Percentiles rank a stretch among this genome's conserved stretches.
Conservation (phyloP, 2,888 invertebrate species). For the Nomada fucata region DNA sequence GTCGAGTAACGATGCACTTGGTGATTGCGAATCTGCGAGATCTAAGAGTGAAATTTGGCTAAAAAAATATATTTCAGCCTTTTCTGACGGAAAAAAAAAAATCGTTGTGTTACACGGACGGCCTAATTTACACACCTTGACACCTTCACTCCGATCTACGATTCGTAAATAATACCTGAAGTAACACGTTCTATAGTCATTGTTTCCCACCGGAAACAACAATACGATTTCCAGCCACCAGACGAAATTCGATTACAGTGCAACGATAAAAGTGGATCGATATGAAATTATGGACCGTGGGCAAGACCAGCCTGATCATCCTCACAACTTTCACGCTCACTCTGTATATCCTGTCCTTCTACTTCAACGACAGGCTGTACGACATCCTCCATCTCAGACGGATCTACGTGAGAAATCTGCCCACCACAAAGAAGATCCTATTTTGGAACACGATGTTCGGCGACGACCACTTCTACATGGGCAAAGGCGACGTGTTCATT, state of each 20-base stretch:
- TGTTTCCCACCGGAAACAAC: not conserved
- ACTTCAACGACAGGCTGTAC: conserved; percentile 49
- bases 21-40: not conserved
- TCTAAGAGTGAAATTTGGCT: not conserved
- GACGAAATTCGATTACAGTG: not conserved
- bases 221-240: not conserved
- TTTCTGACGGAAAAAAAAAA: no score
- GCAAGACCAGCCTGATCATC: conserved; percentile 39
- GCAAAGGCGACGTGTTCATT: conserved; percentile 67
- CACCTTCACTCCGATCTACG: no score
- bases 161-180: no score
- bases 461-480: conserved; percentile 72
- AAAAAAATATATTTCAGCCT: no score
- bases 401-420: not conserved
- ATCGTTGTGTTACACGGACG: no score
- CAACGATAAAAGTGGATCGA: conserved; percentile 11
- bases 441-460: conserved; percentile 81
- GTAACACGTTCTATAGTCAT: no score
- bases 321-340: conserved; percentile 37
- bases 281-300: conserved; percentile 49
- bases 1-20: no score
- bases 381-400: conserved; percentile 23
- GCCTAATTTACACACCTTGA: no score
- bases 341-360: conserved; percentile 59
- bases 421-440: conserved; percentile 69